phyloP scores from a whole-genome alignment of 2,113 vertebrate genomes.

The Cheirogaleus medius region DNA sequence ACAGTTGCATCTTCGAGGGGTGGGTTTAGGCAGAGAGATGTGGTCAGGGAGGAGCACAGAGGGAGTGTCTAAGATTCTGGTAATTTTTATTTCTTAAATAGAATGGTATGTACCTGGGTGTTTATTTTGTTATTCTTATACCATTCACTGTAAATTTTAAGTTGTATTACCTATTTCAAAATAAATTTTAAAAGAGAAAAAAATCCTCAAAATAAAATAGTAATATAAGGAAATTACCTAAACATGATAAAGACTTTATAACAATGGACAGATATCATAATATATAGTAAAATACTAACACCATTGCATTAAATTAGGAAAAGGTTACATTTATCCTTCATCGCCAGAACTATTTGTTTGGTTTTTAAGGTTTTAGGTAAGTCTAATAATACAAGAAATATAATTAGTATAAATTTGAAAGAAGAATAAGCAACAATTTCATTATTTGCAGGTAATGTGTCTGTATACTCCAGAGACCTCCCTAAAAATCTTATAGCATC shows the following conservation, averaged over 20 bases:
- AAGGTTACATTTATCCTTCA: neutral
- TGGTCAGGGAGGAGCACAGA: neutral
- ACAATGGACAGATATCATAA: neutral
- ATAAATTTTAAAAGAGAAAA: neutral
- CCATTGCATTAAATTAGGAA: neutral
- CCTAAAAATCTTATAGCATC: neutral
- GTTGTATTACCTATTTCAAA: neutral
- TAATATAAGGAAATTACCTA: neutral
- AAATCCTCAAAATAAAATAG: neutral
- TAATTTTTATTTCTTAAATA: neutral
- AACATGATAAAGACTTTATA: neutral
- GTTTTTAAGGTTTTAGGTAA: neutral
- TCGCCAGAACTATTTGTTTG: neutral
- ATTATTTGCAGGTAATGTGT: neutral
- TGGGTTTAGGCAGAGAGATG: neutral
- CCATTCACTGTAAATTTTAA: neutral
- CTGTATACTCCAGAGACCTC: neutral
- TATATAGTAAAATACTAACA: neutral
- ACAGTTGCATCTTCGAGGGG: neutral
- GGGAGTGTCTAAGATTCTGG: neutral
- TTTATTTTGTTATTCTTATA: neutral
- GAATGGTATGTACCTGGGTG: neutral
- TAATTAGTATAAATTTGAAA: neutral
- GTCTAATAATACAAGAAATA: neutral
- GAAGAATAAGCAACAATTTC: neutral